These are phyloP conservation scores for Neodiprion pinetum DNA, from an alignment of 1,140 invertebrate species.

Conservation along the genomic window DNA sequence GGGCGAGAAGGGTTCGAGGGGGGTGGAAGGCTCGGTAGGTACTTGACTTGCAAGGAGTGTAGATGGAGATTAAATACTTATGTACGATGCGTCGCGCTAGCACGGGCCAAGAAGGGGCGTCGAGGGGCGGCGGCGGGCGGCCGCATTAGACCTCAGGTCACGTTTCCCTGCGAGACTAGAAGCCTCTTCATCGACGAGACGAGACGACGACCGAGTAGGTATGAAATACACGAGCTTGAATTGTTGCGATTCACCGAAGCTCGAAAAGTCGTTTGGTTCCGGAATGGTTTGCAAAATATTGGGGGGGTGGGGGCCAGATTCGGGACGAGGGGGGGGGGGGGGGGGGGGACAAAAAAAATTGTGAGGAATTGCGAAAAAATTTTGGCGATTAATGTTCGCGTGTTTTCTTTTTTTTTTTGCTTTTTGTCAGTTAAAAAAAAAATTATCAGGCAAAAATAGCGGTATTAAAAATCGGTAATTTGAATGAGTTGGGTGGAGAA, in stretches of 20 bases:
- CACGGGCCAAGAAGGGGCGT: constrained; percentile 39
- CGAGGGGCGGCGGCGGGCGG: constrained; percentile 28
- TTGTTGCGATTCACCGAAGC: background rate
- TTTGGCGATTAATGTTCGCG: too few relatives aligned
- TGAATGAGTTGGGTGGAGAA: too few relatives aligned
- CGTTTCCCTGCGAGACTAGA: background rate
- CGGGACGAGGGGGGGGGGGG: background rate
- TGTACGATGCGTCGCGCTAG: constrained; percentile 40
- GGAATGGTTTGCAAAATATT: background rate
- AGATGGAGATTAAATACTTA: constrained; percentile 35
- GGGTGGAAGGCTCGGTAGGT: background rate
- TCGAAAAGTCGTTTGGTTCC: background rate
- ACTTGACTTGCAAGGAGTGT: constrained; percentile 23
- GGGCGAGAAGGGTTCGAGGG: background rate
- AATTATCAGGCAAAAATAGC: too few relatives aligned
- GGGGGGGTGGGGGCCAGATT: too few relatives aligned
- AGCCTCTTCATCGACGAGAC: background rate
- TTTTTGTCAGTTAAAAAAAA: too few relatives aligned
- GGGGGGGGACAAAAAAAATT: constrained; percentile 5
- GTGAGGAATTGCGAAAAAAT: constrained; percentile 23
- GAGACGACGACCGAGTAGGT: background rate
- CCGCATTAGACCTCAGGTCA: background rate
- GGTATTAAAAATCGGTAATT: too few relatives aligned
- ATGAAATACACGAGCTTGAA: background rate
- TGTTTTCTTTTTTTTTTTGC: too few relatives aligned